Base-by-base conservation (phyloP, 2,113 vertebrate species). In the Hippolais icterina region DNA sequence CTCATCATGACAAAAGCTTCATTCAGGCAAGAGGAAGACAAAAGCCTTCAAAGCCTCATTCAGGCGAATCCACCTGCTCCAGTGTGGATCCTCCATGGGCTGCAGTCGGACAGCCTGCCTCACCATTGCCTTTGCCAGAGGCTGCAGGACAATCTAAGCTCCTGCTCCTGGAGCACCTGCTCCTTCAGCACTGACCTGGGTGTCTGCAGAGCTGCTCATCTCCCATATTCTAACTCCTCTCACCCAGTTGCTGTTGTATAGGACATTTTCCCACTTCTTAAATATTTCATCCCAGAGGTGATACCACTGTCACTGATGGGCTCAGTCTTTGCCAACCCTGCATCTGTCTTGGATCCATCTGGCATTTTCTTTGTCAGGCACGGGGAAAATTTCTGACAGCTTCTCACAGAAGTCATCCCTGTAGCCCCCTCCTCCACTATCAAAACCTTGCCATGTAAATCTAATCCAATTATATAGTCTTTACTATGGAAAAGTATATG, bases 271-370 rank as follows among this genome's bases (percentile, higher is more conserved):
- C 27, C 10, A 19, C 50, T 57, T 80, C 27, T 50, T 27, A 31
- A 22, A 47, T 61, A 39, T 61, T 39, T 60, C 47, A 41, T 47
- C 17, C 21, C n/a, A 53, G 53, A 25, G 9, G 11, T 16, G 11
- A 25, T 53, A 25, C 20, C 14, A 10, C 9, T 47, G 24, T 53
- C 19, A n/a, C 10, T 18, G 28, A 15, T 18, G 6, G 54, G 24
- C 20, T 82, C 6, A 10, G n/a, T 7, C 54, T 75, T 21, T 2
- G 17, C 6, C n/a, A 47, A 1, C 0, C 0, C 10, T 5, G 5
- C 25, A 22, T 59, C 11, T 21, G 5, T 53, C 20, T n/a, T 42
- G 14, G 31, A 82, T 57, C 24, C 6, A 2, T 13, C 17, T 54
- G 33, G 27, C 7, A 15, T 71, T 54, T 63, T 24, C 5, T 66